Evolutionary conservation across 1,140 invertebrate species (phyloP).

Genomic region (Atta texana): DNA sequence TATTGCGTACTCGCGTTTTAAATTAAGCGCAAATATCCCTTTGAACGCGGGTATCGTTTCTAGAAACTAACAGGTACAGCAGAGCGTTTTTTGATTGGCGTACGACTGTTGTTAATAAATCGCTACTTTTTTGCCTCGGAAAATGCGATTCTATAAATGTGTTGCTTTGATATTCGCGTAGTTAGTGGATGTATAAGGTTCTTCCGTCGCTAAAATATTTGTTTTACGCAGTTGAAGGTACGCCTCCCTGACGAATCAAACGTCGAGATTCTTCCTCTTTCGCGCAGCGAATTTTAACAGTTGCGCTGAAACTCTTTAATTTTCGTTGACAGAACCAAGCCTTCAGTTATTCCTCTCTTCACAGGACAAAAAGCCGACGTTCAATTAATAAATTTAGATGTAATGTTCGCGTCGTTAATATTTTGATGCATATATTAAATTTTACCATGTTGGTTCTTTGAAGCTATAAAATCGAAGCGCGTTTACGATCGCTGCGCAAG

Average conservation of each 20-base stretch:
- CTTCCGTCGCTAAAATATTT: constrained; percentile 9
- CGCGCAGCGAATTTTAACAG: not conserved
- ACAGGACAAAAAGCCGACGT: not conserved
- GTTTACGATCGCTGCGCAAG: constrained; percentile 32
- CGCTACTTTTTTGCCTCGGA: constrained; percentile 41
- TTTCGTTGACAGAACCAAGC: not conserved
- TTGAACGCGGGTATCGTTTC: constrained; percentile 51
- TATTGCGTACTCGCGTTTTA: constrained; percentile 40
- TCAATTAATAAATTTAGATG: constrained; percentile 26
- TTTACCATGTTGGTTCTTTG: not conserved
- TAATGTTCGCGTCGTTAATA: not conserved
- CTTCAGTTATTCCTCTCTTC: not conserved
- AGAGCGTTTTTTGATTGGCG: constrained; percentile 10
- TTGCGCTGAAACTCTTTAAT: not conserved
- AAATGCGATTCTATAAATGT: constrained; percentile 43
- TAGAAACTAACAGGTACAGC: constrained; percentile 54
- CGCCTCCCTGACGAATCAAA: not conserved
- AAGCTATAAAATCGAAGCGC: not conserved
- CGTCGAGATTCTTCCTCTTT: not conserved
- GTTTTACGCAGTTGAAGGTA: not conserved
- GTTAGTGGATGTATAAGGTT: no score
- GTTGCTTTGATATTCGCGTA: constrained; percentile 32
- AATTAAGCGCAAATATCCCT: constrained; percentile 62
- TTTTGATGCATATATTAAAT: constrained; percentile 15
- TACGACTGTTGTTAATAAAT: constrained; percentile 47